phyloP scores from a whole-genome alignment of 2,113 vertebrate species.

The Herpailurus yagouaroundi region DNA sequence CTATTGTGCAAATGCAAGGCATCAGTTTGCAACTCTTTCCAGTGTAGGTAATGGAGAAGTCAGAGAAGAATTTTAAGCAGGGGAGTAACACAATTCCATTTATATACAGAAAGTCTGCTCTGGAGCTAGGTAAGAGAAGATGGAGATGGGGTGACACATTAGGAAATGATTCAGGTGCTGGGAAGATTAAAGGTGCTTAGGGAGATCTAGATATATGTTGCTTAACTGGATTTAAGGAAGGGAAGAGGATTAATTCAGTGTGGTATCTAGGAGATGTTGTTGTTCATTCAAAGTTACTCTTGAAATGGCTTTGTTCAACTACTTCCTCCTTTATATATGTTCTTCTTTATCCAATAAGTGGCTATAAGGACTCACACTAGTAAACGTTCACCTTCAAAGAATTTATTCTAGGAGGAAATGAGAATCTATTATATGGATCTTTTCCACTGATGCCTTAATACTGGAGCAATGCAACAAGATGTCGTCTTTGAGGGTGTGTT shows the following conservation, averaged over 20 bases:
- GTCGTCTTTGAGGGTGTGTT: background rate
- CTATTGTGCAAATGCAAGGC: background rate
- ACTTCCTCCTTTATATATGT: background rate
- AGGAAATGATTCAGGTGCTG: conserved; percentile 9
- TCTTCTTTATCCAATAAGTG: background rate
- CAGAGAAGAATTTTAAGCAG: background rate
- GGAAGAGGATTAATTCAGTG: background rate
- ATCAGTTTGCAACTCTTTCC: background rate
- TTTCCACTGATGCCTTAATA: background rate
- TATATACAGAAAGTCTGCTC: background rate
- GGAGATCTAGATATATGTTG: background rate
- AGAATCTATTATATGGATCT: background rate
- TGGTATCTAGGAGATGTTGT: background rate
- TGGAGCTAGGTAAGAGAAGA: background rate
- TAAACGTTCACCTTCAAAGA: background rate
- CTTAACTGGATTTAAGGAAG: background rate
- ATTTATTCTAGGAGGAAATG: background rate
- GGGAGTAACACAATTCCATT: background rate
- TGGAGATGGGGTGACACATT: background rate
- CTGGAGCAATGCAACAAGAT: background rate
- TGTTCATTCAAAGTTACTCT: background rate
- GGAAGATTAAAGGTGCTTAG: background rate
- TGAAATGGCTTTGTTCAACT: background rate
- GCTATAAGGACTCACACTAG: background rate
- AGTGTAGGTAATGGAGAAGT: background rate